phyloP scores from a whole-genome alignment of 2,888 invertebrate species.

The Campoletis raptor region DNA sequence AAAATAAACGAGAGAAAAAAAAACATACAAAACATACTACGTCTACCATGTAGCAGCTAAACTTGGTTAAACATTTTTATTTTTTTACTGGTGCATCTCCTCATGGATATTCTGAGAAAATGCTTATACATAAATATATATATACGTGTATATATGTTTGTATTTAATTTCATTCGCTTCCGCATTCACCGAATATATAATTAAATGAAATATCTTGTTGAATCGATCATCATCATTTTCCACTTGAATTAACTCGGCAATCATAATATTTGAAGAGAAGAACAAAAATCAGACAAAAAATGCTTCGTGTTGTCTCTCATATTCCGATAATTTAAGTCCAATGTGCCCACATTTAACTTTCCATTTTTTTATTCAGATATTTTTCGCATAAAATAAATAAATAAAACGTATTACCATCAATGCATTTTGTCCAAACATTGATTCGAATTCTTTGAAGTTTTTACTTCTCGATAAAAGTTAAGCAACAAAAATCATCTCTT shows the following conservation, averaged over 20 bases:
- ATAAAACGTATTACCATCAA: neutral
- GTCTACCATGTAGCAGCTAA: constrained; percentile 53
- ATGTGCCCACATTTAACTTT: constrained; percentile 16
- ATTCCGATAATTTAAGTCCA: constrained; percentile 26
- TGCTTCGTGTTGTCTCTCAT: neutral
- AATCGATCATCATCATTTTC: neutral
- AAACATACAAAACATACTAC: constrained; percentile 29
- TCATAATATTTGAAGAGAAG: neutral
- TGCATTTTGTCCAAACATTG: neutral
- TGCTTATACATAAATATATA: constrained; percentile 30
- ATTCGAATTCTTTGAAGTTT: neutral
- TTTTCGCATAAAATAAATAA: neutral
- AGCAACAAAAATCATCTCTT: neutral
- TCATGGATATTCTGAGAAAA: constrained; percentile 26
- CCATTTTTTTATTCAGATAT: neutral
- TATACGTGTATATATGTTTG: constrained; percentile 35
- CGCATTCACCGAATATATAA: constrained; percentile 28
- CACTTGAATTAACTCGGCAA: constrained; percentile 33
- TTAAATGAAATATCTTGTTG: constrained; percentile 4
- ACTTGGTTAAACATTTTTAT: constrained; percentile 68
- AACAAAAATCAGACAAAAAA: neutral
- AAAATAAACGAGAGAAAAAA: constrained; percentile 33
- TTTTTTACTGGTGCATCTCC: constrained; percentile 68
- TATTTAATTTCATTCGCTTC: constrained; percentile 56
- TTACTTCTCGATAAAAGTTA: neutral